Percentiles rank a stretch among this genome's conserved stretches.
Evolutionary conservation across 2,888 invertebrate species (phyloP).

Genomic region (Ptychoptera contaminata): DNA sequence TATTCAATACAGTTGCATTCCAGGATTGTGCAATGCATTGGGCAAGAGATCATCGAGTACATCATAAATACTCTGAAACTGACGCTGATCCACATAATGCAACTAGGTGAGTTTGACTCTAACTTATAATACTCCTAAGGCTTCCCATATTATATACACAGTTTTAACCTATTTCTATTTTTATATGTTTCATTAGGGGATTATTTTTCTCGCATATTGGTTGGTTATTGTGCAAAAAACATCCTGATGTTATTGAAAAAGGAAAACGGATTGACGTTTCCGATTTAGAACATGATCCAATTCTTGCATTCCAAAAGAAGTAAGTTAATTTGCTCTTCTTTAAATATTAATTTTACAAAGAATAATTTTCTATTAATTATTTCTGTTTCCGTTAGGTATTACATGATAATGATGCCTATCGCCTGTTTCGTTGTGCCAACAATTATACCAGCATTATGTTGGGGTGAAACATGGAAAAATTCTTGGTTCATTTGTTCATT

Average conservation of each 20-base stretch:
- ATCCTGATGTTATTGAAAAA: conserved; percentile 74
- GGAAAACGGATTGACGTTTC: conserved; percentile 73
- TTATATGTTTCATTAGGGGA: conserved; percentile 39
- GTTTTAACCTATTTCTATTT: conserved; percentile 7
- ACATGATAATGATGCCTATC: conserved; percentile 55
- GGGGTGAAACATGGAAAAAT: conserved; percentile 56
- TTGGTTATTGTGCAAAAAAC: conserved; percentile 83
- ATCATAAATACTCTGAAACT: conserved; percentile 88
- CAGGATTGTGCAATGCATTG: conserved; percentile 69
- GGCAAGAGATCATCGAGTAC: conserved; percentile 69
- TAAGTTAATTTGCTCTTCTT: no score
- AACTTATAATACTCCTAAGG: background rate
- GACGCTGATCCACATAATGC: conserved; percentile 91
- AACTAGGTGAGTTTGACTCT: conserved; percentile 27
- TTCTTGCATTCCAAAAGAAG: conserved; percentile 79
- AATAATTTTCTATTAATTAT: background rate
- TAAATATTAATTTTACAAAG: no score
- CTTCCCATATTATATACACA: no score
- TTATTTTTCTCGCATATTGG: conserved; percentile 95
- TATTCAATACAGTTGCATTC: conserved; percentile 82
- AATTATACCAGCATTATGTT: conserved; percentile 53
- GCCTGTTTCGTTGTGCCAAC: conserved; percentile 66
- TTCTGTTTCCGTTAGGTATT: conserved; percentile 40
- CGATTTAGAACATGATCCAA: conserved; percentile 66
- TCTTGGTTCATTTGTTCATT: conserved; percentile 53